These are phyloP conservation scores for Diarsia brunnea DNA, from an alignment of 2,888 invertebrate genomes.

Conservation along the genomic window DNA sequence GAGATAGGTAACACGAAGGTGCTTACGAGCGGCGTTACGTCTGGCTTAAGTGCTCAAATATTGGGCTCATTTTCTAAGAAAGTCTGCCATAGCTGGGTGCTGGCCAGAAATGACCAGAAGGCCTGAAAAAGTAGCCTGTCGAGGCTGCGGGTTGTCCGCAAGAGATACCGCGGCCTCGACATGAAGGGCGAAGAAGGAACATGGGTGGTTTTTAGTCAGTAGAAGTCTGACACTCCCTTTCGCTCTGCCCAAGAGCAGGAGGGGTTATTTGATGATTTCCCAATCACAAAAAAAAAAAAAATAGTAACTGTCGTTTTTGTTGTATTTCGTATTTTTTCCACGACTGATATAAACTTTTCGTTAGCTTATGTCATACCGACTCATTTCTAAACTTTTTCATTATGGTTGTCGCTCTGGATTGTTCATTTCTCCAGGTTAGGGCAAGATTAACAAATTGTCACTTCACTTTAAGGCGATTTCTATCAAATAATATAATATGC, in stretches of 20 bases:
- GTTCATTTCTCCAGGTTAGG: neutral
- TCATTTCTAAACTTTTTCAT: neutral
- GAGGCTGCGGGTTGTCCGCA: too few relatives aligned
- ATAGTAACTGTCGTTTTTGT: too few relatives aligned
- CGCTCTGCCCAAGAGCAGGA: too few relatives aligned
- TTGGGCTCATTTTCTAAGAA: neutral
- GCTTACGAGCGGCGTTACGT: slow-evolving; percentile 30
- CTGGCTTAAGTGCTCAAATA: neutral
- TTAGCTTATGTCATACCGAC: neutral
- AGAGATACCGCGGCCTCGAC: too few relatives aligned
- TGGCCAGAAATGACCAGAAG: neutral
- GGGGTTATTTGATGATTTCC: too few relatives aligned
- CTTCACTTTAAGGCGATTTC: neutral
- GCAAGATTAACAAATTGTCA: neutral
- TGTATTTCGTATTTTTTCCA: neutral
- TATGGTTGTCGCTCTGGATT: neutral
- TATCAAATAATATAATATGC: neutral
- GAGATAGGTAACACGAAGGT: slow-evolving; percentile 36
- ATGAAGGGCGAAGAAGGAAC: too few relatives aligned
- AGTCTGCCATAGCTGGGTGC: neutral
- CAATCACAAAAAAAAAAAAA: too few relatives aligned
- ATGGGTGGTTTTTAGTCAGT: too few relatives aligned
- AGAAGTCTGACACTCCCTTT: too few relatives aligned
- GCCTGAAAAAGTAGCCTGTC: too few relatives aligned
- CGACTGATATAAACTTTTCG: neutral